Percentiles rank a stretch among this genome's conserved stretches.
These are phyloP conservation scores for Hemithea aestivaria DNA, from an alignment of 2,888 invertebrate species.

Conservation along the genomic window DNA sequence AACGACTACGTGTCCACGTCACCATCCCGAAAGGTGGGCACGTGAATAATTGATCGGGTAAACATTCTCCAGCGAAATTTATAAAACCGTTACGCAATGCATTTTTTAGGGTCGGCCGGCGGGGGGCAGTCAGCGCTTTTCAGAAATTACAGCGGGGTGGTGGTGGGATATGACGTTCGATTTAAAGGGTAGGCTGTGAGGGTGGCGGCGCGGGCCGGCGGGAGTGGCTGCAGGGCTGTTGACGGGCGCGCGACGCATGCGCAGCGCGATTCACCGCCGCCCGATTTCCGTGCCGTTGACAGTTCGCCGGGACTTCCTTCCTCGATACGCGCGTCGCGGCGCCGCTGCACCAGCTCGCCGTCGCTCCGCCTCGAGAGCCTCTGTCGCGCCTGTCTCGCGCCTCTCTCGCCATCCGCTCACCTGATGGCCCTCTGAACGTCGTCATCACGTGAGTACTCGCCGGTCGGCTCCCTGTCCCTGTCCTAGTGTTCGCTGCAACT, in stretches of 20 bases:
- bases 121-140: conserved; percentile 75
- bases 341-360: conserved; percentile 49
- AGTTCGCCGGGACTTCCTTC: conserved; percentile 79
- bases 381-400: conserved; percentile 23
- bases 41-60: conserved; percentile 75
- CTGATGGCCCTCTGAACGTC: conserved; percentile 64
- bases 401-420: conserved; percentile 27
- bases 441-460: conserved; percentile 37
- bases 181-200: conserved; percentile 66
- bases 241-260: conserved; percentile 78
- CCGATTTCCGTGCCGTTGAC: conserved; percentile 82
- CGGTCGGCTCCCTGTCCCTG: conserved; percentile 18
- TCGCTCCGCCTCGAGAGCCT: conserved; percentile 26
- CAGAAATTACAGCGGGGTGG: conserved; percentile 70
- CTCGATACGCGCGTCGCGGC: conserved; percentile 73
- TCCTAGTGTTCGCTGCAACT: conserved; percentile 9
- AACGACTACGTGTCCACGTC: conserved; percentile 8
- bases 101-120: conserved; percentile 74
- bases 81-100: conserved; percentile 77
- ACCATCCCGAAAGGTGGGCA: conserved; percentile 31
- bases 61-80: conserved; percentile 61
- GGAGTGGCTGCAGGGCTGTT: conserved; percentile 71
- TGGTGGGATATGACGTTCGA: conserved; percentile 77
- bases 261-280: conserved; percentile 65
- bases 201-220: conserved; percentile 24